Conservation (phyloP, 2,888 invertebrate genomes). For the Podotricha telesiphe region DNA sequence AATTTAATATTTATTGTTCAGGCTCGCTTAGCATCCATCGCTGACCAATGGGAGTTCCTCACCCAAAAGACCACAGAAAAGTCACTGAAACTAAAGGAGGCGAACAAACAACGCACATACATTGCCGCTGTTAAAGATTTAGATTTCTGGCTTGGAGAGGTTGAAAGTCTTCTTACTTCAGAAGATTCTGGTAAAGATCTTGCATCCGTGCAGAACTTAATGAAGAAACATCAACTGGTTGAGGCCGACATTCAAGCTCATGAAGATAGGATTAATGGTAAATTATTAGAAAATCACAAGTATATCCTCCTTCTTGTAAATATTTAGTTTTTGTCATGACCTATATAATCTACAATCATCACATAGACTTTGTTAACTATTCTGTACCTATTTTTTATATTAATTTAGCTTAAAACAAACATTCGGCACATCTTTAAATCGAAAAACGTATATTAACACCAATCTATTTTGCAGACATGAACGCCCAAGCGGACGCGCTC, state of each 20-base stretch:
- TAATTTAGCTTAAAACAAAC: no score
- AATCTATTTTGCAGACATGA: conserved; percentile 87
- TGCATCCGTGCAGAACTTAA: conserved; percentile 98
- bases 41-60: conserved; percentile 99
- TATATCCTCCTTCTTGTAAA: no score
- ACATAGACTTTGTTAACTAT: no score
- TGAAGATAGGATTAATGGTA: conserved; percentile 94
- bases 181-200: conserved; percentile 99
- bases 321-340: no score
- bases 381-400: no score
- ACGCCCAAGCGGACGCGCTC: conserved; percentile 96
- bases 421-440: no score
- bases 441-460: no score
- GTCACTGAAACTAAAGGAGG: conserved; percentile 98
- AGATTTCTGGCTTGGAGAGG: conserved; percentile 99
- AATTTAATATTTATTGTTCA: conserved; percentile 46
- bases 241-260: conserved; percentile 99
- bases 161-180: conserved; percentile 96
- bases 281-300: conserved; percentile 16
- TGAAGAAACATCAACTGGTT: conserved; percentile 99
- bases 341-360: no score
- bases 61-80: conserved; percentile 99
- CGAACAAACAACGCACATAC: conserved; percentile 99
- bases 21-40: conserved; percentile 93
- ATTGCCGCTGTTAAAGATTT: conserved; percentile 99